phyloP scores from a whole-genome alignment of 2,797 vertebrate genomes.

The Rhodeus uyekii region DNA sequence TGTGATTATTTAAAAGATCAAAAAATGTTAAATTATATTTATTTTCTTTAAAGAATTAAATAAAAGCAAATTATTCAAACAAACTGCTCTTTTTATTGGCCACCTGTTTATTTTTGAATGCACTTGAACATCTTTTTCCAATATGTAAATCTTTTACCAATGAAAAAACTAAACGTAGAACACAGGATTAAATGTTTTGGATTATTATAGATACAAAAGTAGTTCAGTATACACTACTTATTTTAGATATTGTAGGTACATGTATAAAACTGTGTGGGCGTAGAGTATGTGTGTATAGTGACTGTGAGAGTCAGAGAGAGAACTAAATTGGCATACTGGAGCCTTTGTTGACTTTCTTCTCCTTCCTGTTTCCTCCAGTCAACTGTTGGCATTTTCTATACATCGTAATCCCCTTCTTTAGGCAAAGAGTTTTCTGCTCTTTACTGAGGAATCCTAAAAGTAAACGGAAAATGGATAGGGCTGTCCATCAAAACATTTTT shows the following conservation, averaged over 20 bases:
- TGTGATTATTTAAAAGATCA: not conserved
- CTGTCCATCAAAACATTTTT: not conserved
- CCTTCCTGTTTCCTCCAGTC: not conserved
- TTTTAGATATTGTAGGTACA: not conserved
- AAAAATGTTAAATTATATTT: not conserved
- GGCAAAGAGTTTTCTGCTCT: not conserved
- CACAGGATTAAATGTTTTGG: not conserved
- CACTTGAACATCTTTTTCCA: not conserved
- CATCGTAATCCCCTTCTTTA: accelerated
- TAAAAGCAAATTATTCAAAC: not conserved
- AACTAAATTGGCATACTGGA: constrained; percentile 34
- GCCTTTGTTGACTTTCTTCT: not conserved
- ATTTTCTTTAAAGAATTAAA: constrained; percentile 7
- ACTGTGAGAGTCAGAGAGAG: not conserved
- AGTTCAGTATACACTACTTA: not conserved
- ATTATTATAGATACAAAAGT: not conserved
- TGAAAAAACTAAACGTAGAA: not conserved
- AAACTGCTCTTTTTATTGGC: not conserved
- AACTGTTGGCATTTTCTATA: not conserved
- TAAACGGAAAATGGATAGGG: not conserved
- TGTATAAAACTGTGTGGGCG: not conserved
- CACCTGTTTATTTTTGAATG: constrained; percentile 6
- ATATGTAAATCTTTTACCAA: not conserved
- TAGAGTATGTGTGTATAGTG: not conserved
- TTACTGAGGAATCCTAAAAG: constrained; percentile 32